Percentiles rank a stretch among this genome's conserved stretches.
Evolutionary conservation across 2,888 invertebrate genomes (phyloP).

Genomic region (Melinaea marsaeus): DNA sequence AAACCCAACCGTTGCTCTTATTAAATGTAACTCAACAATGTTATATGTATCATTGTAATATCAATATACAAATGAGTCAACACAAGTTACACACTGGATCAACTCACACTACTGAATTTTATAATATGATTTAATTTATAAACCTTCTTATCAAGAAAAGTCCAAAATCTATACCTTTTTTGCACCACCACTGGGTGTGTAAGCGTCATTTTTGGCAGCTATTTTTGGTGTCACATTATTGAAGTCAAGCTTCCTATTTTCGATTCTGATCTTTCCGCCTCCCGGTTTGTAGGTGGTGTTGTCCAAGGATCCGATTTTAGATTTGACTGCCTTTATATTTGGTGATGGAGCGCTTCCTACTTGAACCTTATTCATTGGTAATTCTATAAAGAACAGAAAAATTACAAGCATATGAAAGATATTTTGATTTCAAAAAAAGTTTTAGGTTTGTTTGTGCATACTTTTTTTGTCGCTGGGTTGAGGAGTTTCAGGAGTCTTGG

Average conservation of each 20-base stretch:
- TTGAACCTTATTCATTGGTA: slow-evolving; percentile 96
- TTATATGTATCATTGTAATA: too few relatives aligned
- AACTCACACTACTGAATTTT: too few relatives aligned
- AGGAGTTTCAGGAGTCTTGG: slow-evolving; percentile 85
- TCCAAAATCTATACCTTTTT: slow-evolving; percentile 83
- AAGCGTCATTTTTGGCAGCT: slow-evolving; percentile 93
- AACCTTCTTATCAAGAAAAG: background rate
- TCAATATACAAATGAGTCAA: too few relatives aligned
- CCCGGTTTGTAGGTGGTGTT: slow-evolving; percentile 93
- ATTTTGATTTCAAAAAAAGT: too few relatives aligned
- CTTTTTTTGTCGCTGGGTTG: slow-evolving; percentile 83
- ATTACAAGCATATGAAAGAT: too few relatives aligned
- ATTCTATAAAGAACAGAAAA: slow-evolving; percentile 71
- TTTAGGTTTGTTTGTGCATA: slow-evolving; percentile 50
- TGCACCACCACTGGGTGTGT: slow-evolving; percentile 91
- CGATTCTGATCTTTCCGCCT: slow-evolving; percentile 92
- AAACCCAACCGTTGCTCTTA: too few relatives aligned
- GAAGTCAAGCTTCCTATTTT: slow-evolving; percentile 90
- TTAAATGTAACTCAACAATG: too few relatives aligned
- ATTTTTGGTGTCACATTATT: slow-evolving; percentile 91
- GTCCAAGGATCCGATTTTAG: slow-evolving; percentile 94
- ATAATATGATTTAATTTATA: background rate
- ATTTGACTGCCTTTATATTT: slow-evolving; percentile 92
- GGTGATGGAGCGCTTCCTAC: slow-evolving; percentile 95
- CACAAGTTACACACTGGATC: too few relatives aligned